Percentiles rank a stretch among this genome's conserved stretches.
These are phyloP conservation scores for Leptinotarsa tumamoca DNA, from an alignment of 2,888 invertebrate species.

Conservation along the genomic window DNA sequence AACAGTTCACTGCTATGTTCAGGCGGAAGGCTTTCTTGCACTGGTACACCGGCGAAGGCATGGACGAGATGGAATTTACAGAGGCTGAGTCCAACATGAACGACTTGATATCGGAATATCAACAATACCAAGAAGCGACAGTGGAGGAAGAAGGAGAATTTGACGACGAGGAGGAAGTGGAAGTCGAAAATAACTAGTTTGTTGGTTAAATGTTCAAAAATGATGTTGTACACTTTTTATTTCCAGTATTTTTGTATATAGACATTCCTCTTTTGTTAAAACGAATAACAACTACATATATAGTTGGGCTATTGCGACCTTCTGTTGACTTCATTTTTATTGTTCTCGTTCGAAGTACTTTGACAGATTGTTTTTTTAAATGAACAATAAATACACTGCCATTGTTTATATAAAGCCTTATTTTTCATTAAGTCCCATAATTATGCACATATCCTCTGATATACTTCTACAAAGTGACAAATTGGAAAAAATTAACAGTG, in stretches of 20 bases:
- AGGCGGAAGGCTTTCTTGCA: conserved; percentile 92
- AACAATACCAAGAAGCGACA: conserved; percentile 92
- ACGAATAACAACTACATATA: background rate
- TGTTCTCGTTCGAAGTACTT: conserved; percentile 2
- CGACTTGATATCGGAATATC: conserved; percentile 90
- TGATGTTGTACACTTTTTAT: background rate
- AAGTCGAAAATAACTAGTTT: conserved; percentile 70
- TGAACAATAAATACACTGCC: conserved; percentile 7
- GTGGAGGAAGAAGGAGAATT: conserved; percentile 86
- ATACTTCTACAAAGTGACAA: no score
- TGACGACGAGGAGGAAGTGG: conserved; percentile 80
- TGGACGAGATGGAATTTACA: conserved; percentile 97
- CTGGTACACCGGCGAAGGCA: conserved; percentile 97
- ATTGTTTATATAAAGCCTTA: background rate
- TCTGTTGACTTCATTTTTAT: background rate
- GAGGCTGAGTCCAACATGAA: conserved; percentile 96
- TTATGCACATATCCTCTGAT: background rate
- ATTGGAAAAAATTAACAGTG: no score
- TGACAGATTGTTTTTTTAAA: conserved; percentile 3
- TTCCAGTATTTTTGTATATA: conserved; percentile 12
- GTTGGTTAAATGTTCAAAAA: background rate
- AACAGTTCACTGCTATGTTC: conserved; percentile 95
- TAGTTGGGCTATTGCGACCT: background rate
- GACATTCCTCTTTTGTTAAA: conserved; percentile 4
- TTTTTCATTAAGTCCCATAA: background rate